Evolutionary conservation across 1,140 invertebrate genomes (phyloP).

Genomic region (Gerris buenoi): DNA sequence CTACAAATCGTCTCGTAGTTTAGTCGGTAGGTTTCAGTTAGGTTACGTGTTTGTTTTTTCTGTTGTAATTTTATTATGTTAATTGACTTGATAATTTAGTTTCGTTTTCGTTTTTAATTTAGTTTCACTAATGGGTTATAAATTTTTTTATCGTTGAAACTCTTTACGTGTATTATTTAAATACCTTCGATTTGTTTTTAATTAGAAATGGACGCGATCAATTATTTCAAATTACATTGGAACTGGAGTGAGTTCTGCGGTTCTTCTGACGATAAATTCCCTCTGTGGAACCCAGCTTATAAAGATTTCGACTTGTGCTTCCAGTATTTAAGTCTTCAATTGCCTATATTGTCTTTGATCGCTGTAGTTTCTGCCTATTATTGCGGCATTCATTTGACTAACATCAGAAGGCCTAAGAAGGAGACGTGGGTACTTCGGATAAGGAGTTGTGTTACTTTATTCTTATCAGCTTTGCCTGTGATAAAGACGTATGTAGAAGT

Average conservation of each 20-base stretch:
- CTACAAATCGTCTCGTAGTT: no score
- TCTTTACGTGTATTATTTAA: no score
- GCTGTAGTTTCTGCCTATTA: slow-evolving; percentile 59
- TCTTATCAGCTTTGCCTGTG: slow-evolving; percentile 35
- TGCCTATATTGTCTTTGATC: slow-evolving; percentile 51
- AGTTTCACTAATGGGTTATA: no score
- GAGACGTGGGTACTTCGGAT: slow-evolving; percentile 43
- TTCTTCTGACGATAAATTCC: slow-evolving; percentile 35
- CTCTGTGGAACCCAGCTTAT: slow-evolving; percentile 43
- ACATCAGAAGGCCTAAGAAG: slow-evolving; percentile 37
- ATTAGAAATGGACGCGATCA: neutral
- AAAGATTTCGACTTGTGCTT: slow-evolving; percentile 66
- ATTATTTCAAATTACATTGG: slow-evolving; percentile 34
- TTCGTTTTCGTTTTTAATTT: no score
- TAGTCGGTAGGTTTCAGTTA: no score
- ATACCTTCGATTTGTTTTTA: no score
- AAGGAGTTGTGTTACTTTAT: slow-evolving; percentile 42
- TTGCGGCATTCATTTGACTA: slow-evolving; percentile 43
- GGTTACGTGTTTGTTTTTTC: no score
- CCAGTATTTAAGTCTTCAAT: slow-evolving; percentile 48
- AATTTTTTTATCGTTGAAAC: no score
- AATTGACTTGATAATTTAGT: no score
- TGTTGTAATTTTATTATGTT: no score
- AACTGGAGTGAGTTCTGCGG: slow-evolving; percentile 60
- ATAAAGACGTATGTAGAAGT: slow-evolving; percentile 14